These are phyloP conservation scores for Drosophila rellima DNA, from an alignment of 2,888 invertebrate species.

Conservation along the genomic window DNA sequence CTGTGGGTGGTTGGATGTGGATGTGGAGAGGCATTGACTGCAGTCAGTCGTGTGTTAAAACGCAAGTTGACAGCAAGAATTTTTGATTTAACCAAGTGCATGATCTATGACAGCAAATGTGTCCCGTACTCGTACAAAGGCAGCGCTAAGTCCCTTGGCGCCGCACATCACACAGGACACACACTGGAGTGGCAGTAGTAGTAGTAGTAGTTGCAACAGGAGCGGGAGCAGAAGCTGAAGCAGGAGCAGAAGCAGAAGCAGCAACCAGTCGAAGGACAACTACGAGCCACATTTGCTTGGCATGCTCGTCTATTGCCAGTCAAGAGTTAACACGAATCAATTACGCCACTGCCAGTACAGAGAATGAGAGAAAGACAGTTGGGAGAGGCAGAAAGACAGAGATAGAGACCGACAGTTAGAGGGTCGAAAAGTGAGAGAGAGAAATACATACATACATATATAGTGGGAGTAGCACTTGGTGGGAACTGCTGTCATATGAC, in stretches of 20 bases:
- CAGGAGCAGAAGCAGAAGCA: constrained; percentile 1
- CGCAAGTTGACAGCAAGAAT: constrained; percentile 73
- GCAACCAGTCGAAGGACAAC: constrained; percentile 48
- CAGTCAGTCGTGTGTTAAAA: constrained; percentile 68
- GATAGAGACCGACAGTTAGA: constrained; percentile 15
- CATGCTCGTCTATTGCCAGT: constrained; percentile 77
- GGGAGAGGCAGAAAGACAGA: not conserved
- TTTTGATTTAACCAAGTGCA: constrained; percentile 80
- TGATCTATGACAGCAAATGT: constrained; percentile 79
- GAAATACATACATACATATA: constrained; percentile 5
- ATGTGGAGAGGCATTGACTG: constrained; percentile 54
- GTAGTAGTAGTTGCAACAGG: not conserved
- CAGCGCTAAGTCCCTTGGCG: constrained; percentile 32
- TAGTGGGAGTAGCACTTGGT: constrained; percentile 33
- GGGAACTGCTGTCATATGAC: constrained; percentile 70
- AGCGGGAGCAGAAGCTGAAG: constrained; percentile 1
- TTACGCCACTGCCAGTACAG: constrained; percentile 62
- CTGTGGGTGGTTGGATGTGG: not conserved
- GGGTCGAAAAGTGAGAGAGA: constrained; percentile 16
- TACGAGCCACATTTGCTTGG: constrained; percentile 74
- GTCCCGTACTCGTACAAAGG: constrained; percentile 69
- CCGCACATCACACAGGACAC: constrained; percentile 23
- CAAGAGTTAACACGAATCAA: constrained; percentile 80
- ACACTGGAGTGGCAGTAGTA: constrained; percentile 7
- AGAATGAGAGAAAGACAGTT: constrained; percentile 27